These are phyloP conservation scores for Cheilosia impressa DNA, from an alignment of 2,888 invertebrate species.

Conservation along the genomic window DNA sequence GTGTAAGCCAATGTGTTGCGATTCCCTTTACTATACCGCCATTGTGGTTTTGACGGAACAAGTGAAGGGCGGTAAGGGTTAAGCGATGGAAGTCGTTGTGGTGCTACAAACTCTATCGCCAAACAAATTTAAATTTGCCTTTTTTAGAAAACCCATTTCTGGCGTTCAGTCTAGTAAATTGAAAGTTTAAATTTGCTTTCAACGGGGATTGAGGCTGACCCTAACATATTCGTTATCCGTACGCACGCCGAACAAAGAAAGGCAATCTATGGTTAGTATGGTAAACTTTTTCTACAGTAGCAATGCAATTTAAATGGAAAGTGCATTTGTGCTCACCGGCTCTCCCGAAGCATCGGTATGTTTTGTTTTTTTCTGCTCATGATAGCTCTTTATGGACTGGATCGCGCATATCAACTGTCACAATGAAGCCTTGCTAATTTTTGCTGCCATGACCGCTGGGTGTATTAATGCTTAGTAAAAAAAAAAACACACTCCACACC, in stretches of 20 bases:
- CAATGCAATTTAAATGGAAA: conserved; percentile 53
- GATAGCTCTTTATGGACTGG: no score
- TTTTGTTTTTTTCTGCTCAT: no score
- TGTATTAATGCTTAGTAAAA: no score
- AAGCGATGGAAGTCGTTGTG: conserved; percentile 19
- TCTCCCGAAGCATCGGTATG: no score
- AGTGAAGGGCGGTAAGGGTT: conserved; percentile 32
- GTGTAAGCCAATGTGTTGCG: conserved; percentile 57
- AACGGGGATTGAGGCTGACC: conserved; percentile 53
- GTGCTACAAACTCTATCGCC: conserved; percentile 39
- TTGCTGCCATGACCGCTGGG: no score
- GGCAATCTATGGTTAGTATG: conserved; percentile 15
- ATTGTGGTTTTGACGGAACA: conserved; percentile 56
- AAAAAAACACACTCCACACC: no score
- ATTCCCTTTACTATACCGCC: conserved; percentile 46
- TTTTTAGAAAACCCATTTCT: conserved; percentile 36
- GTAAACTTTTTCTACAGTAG: conserved; percentile 17
- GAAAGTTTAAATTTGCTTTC: conserved; percentile 69
- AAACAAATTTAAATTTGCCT: conserved; percentile 57
- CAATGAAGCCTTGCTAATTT: no score
- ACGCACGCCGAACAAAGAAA: conserved; percentile 20
- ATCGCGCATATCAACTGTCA: no score
- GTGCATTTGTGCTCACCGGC: not conserved
- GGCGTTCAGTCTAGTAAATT: conserved; percentile 58
- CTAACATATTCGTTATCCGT: conserved; percentile 43